These are phyloP conservation scores for Phragmatobia fuliginosa DNA, from an alignment of 2,888 invertebrate species.

Conservation along the genomic window DNA sequence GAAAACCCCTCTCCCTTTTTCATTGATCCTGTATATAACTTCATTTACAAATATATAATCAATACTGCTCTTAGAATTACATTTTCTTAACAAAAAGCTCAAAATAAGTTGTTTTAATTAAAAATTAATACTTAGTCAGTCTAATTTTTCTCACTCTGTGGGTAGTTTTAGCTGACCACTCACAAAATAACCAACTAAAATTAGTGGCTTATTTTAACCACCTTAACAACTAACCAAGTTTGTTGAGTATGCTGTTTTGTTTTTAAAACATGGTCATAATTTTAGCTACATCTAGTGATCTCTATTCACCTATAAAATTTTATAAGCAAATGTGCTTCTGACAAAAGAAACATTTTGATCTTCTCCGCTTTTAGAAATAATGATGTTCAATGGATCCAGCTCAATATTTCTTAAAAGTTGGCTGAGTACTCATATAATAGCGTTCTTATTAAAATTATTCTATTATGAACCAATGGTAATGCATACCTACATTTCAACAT, in stretches of 20 bases:
- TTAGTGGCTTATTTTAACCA: background rate
- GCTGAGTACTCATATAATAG: background rate
- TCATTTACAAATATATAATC: background rate
- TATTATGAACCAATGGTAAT: background rate
- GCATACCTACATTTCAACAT: background rate
- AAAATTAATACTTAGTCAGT: background rate
- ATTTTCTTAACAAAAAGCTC: background rate
- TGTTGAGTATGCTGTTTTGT: background rate
- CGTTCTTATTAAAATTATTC: background rate
- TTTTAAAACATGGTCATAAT: background rate
- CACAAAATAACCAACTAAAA: no score
- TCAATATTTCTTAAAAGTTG: background rate
- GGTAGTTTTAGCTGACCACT: background rate
- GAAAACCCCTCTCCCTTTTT: background rate
- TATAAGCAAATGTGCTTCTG: background rate
- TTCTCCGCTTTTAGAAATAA: background rate
- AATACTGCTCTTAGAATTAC: background rate
- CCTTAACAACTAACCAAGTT: background rate
- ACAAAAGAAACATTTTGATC: background rate
- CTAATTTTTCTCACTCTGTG: background rate
- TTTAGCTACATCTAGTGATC: background rate
- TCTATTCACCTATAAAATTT: background rate
- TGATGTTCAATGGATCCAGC: background rate
- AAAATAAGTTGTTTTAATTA: background rate
- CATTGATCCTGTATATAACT: background rate